Evolutionary conservation across 2,113 vertebrate species (phyloP).

Genomic region (Platanista minor): DNA sequence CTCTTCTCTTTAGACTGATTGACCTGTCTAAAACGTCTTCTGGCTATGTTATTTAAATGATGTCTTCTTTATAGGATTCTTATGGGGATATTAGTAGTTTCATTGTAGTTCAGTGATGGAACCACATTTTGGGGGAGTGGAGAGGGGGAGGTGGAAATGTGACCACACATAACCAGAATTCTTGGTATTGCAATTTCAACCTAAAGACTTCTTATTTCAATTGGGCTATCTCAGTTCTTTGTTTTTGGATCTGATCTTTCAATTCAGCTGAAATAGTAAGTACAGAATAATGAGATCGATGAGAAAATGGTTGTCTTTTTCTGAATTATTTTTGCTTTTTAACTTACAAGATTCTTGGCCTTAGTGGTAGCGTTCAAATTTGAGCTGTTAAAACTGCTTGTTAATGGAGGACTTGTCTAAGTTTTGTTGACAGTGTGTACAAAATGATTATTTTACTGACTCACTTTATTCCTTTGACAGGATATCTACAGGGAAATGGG

Average conservation of each 20-base stretch:
- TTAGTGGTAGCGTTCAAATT: background rate
- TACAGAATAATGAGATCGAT: background rate
- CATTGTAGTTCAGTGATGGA: background rate
- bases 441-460: background rate
- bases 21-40: background rate
- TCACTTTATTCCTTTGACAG: constrained; percentile 68
- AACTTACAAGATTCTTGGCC: background rate
- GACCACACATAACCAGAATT: background rate
- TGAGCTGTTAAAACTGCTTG: background rate
- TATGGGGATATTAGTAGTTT: background rate
- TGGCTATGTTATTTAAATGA: background rate
- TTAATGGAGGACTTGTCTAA: background rate
- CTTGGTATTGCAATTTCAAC: background rate
- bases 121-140: background rate
- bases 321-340: constrained; percentile 1
- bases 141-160: background rate
- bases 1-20: background rate
- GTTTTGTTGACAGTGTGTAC: background rate
- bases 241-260: background rate
- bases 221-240: background rate
- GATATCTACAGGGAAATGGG: constrained; percentile 72
- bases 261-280: constrained; percentile 17
- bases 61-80: background rate
- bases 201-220: background rate
- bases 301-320: constrained; percentile 14